phyloP scores from a whole-genome alignment of 2,888 invertebrate genomes.

The Phengaris arion region DNA sequence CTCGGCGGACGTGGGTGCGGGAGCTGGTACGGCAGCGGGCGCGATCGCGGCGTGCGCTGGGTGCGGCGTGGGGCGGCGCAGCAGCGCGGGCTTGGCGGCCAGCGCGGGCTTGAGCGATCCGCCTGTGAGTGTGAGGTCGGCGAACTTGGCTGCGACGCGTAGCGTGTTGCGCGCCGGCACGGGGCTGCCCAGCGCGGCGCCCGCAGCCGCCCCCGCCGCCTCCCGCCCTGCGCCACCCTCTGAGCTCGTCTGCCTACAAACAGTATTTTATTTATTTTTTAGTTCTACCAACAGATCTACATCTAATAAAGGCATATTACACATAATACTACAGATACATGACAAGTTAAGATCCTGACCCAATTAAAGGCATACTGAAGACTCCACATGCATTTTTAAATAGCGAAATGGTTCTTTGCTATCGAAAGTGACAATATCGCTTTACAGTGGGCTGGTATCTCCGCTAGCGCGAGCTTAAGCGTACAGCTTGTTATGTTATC shows the following conservation, averaged over 20 bases:
- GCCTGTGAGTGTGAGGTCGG: constrained; percentile 81
- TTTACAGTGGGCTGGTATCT: too few relatives aligned
- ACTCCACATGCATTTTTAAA: too few relatives aligned
- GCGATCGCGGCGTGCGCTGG: constrained; percentile 44
- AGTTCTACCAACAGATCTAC: too few relatives aligned
- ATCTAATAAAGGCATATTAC: too few relatives aligned
- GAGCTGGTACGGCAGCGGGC: constrained; percentile 32
- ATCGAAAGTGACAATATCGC: too few relatives aligned
- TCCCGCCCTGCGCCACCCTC: constrained; percentile 38
- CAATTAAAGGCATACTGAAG: too few relatives aligned
- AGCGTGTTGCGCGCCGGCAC: constrained; percentile 81
- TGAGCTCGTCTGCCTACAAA: constrained; percentile 39
- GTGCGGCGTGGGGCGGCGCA: constrained; percentile 73
- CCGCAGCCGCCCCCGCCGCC: constrained; percentile 32
- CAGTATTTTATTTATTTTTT: too few relatives aligned
- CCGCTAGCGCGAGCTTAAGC: too few relatives aligned
- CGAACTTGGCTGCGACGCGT: constrained; percentile 82
- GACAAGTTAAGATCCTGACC: too few relatives aligned
- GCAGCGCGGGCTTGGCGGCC: constrained; percentile 89
- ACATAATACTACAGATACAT: too few relatives aligned
- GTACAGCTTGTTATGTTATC: too few relatives aligned
- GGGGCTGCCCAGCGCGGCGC: constrained; percentile 38
- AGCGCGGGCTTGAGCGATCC: constrained; percentile 85
- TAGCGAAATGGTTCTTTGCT: too few relatives aligned
- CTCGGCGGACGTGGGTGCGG: constrained; percentile 38